These are phyloP conservation scores for Scomber scombrus DNA, from an alignment of 2,113 vertebrate species.

Conservation along the genomic window DNA sequence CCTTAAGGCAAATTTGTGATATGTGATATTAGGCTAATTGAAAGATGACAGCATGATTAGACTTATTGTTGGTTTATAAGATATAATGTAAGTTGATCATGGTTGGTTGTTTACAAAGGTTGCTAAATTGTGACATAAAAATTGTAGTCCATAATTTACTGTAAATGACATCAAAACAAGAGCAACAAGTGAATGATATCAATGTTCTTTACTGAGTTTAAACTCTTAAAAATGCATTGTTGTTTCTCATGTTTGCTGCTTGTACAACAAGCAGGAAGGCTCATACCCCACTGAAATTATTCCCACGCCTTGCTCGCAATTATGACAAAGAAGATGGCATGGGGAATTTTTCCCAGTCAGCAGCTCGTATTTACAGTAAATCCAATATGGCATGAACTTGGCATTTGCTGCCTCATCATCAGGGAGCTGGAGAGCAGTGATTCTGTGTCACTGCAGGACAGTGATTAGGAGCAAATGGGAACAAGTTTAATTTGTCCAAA, in stretches of 20 bases:
- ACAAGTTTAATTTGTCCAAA: too few relatives aligned
- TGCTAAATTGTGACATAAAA: background rate
- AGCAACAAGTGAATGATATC: background rate
- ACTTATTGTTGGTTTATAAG: background rate
- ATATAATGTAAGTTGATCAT: background rate
- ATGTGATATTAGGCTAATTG: background rate
- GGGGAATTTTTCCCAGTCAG: constrained; percentile 19
- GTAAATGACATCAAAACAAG: background rate
- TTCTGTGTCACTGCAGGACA: constrained; percentile 9
- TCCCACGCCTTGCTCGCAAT: constrained; percentile 38
- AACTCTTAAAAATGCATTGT: too few relatives aligned
- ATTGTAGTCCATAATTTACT: background rate
- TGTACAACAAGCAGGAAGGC: background rate
- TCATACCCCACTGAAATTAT: constrained; percentile 9
- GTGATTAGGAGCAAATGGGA: background rate
- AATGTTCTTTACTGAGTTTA: too few relatives aligned
- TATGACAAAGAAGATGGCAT: constrained; percentile 31
- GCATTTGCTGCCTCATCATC: constrained; percentile 3
- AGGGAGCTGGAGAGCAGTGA: background rate
- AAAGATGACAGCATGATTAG: background rate
- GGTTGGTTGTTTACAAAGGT: background rate
- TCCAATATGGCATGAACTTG: constrained; percentile 10
- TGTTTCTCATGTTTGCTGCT: background rate
- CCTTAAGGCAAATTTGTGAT: too few relatives aligned
- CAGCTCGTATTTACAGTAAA: constrained; percentile 51